Conservation (phyloP, 2,797 vertebrate genomes). For the Enoplosus armatus region DNA sequence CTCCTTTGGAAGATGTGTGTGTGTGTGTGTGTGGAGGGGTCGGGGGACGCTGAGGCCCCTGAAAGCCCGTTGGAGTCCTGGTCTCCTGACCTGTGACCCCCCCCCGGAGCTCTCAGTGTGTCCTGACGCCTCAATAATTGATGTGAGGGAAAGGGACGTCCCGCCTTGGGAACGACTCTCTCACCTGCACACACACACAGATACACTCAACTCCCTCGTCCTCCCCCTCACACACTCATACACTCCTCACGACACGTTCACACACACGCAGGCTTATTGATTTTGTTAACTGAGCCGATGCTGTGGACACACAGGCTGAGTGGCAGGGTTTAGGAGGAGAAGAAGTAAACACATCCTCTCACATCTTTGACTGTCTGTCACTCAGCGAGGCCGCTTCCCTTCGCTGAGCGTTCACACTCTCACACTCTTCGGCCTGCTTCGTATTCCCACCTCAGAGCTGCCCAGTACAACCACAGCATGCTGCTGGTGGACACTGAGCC, state of each 20-base stretch:
- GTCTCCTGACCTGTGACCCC: slow-evolving; percentile 81
- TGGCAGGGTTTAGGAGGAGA: slow-evolving; percentile 48
- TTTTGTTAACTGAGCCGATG: slow-evolving; percentile 88
- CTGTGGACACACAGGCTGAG: slow-evolving; percentile 64
- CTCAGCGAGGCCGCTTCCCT: background rate
- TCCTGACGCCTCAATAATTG: slow-evolving; percentile 84
- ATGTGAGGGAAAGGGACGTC: slow-evolving; percentile 78
- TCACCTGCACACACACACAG: slow-evolving; percentile 69
- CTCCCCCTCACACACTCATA: slow-evolving; percentile 47
- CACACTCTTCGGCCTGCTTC: background rate
- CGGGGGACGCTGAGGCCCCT: slow-evolving; percentile 48
- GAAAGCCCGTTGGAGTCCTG: slow-evolving; percentile 71
- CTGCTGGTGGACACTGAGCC: slow-evolving; percentile 18
- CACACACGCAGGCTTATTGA: slow-evolving; percentile 84
- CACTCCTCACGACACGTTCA: slow-evolving; percentile 77
- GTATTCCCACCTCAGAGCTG: slow-evolving; percentile 3
- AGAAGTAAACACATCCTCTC: slow-evolving; percentile 54
- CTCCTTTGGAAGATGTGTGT: background rate
- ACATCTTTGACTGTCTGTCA: slow-evolving; percentile 35
- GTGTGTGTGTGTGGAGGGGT: slow-evolving; percentile 12
- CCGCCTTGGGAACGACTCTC: slow-evolving; percentile 65
- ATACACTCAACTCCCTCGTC: slow-evolving; percentile 29
- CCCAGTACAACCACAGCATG: background rate
- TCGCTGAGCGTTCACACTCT: background rate
- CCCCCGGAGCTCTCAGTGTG: slow-evolving; percentile 68